Percentiles rank a stretch among this genome's conserved stretches.
phyloP scores from a whole-genome alignment of 2,797 vertebrate genomes.

The Rachycentron canadum region DNA sequence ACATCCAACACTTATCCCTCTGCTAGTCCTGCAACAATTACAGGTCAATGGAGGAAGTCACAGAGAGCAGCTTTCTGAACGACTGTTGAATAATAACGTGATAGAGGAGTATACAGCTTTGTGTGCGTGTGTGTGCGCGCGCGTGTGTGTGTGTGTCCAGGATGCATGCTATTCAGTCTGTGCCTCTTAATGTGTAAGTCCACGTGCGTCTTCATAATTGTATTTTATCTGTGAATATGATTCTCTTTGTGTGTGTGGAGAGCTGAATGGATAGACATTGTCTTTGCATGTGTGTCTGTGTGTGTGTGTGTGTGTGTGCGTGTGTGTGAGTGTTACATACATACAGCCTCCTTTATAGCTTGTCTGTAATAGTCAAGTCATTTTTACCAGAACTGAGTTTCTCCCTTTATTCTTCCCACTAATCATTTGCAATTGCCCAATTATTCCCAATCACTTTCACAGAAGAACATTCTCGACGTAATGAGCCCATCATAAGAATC shows the following conservation, averaged over 20 bases:
- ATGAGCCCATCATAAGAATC: slow-evolving; percentile 51
- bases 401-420: slow-evolving; percentile 50
- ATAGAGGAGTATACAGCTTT: background rate
- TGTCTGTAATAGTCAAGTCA: slow-evolving; percentile 33
- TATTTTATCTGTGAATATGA: too few species aligned
- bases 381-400: slow-evolving; percentile 22
- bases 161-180: background rate
- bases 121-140: slow-evolving; percentile 4
- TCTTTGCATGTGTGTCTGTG: background rate
- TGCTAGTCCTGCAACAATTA: slow-evolving; percentile 74
- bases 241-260: background rate
- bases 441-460: slow-evolving; percentile 64
- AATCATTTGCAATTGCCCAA: slow-evolving; percentile 67
- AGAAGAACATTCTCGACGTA: slow-evolving; percentile 47
- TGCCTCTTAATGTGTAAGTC: background rate
- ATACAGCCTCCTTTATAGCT: slow-evolving; percentile 12
- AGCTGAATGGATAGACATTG: background rate
- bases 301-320: background rate
- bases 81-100: slow-evolving; percentile 60
- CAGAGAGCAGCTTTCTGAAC: slow-evolving; percentile 58
- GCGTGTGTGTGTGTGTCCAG: background rate
- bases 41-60: slow-evolving; percentile 72
- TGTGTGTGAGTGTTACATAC: background rate
- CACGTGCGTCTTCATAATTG: too few species aligned
- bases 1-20: slow-evolving; percentile 68